Percentiles rank a stretch among this genome's conserved stretches.
Evolutionary conservation across 2,113 vertebrate genomes (phyloP).

Genomic region (Corydoras maculifer): DNA sequence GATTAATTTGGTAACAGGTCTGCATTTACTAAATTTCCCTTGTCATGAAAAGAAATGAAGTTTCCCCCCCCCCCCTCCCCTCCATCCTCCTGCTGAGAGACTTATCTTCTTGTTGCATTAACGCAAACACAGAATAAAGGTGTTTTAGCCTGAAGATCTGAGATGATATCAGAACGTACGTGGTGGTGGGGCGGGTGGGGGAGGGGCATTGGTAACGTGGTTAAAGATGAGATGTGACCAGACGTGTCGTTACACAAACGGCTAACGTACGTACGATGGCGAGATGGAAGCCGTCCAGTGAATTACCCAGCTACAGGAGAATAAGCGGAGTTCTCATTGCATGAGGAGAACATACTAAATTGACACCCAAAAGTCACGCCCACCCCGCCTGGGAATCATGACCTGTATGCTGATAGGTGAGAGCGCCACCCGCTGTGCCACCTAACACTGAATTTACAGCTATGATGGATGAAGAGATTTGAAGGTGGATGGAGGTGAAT

Average conservation of each 20-base stretch:
- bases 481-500: too few relatives aligned
- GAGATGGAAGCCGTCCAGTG: conserved; percentile 68
- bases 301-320: conserved; percentile 62
- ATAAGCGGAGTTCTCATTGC: too few relatives aligned
- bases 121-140: conserved; percentile 29
- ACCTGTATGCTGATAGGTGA: too few relatives aligned
- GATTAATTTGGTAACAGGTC: too few relatives aligned
- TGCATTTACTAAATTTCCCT: too few relatives aligned
- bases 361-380: too few relatives aligned
- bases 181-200: conserved; percentile 38
- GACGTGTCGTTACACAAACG: conserved; percentile 61
- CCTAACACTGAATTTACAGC: too few relatives aligned
- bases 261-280: conserved; percentile 59
- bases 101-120: conserved; percentile 34
- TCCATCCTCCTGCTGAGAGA: not conserved
- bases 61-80: not conserved
- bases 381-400: too few relatives aligned
- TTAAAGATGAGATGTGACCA: conserved; percentile 58
- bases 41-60: conserved; percentile 15
- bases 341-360: too few relatives aligned
- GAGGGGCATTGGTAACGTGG: conserved; percentile 38
- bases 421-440: too few relatives aligned
- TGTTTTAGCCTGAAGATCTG: conserved; percentile 41
- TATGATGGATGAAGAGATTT: too few relatives aligned
- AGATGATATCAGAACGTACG: conserved; percentile 55